phyloP scores from a whole-genome alignment of 2,888 invertebrate species.

The Pachymerium ferrugineum region DNA sequence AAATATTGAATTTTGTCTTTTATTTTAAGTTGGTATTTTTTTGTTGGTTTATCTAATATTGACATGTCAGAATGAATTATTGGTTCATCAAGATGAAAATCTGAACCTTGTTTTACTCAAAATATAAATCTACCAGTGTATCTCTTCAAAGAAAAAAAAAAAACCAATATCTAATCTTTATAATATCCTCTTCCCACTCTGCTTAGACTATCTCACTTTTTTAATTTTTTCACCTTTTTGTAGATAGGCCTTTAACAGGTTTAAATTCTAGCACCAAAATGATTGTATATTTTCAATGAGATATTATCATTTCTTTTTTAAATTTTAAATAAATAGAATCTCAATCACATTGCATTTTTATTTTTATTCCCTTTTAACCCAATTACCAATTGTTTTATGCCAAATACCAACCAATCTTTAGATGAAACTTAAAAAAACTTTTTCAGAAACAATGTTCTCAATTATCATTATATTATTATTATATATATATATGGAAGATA shows the following conservation, averaged over 20 bases:
- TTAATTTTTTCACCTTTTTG: background rate
- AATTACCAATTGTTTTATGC: too few relatives aligned
- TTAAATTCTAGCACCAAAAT: background rate
- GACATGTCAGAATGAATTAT: conserved; percentile 10
- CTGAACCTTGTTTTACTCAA: background rate
- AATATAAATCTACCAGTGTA: too few relatives aligned
- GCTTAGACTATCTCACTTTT: background rate
- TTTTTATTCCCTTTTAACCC: too few relatives aligned
- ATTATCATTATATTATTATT: background rate
- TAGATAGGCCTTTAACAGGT: background rate
- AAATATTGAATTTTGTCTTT: too few relatives aligned
- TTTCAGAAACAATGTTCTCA: background rate
- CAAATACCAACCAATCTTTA: too few relatives aligned
- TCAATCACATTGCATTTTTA: background rate
- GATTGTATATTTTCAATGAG: background rate
- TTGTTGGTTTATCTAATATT: background rate
- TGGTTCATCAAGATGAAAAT: conserved; percentile 1
- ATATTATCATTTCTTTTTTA: background rate
- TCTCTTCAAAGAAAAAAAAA: background rate
- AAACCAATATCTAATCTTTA: background rate
- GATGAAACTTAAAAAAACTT: too few relatives aligned
- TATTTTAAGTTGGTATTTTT: too few relatives aligned
- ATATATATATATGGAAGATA: background rate
- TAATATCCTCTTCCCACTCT: background rate
- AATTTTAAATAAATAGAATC: background rate